phyloP scores from a whole-genome alignment of 1,140 invertebrate genomes.

The Drosophila seguyi region DNA sequence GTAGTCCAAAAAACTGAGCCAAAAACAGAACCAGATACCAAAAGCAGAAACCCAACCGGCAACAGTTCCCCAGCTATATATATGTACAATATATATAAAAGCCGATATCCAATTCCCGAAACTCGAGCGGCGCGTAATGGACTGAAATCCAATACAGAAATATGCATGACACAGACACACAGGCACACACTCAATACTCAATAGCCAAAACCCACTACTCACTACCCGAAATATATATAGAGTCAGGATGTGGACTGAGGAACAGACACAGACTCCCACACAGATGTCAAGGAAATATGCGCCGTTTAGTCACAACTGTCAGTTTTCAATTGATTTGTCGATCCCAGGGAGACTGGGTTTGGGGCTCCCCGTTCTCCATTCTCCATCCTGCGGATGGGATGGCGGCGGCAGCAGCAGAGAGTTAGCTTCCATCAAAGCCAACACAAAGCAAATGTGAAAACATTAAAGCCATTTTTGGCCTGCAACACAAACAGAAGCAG shows the following conservation, averaged over 20 bases:
- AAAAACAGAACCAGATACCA: slow-evolving; percentile 19
- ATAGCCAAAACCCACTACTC: background rate
- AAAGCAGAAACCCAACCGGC: slow-evolving; percentile 48
- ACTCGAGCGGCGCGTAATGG: slow-evolving; percentile 73
- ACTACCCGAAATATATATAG: slow-evolving; percentile 1
- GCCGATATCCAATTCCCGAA: slow-evolving; percentile 81
- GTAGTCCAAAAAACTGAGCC: slow-evolving; percentile 12
- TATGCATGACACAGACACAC: slow-evolving; percentile 72
- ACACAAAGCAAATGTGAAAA: slow-evolving; percentile 81
- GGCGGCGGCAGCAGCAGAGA: slow-evolving; percentile 11
- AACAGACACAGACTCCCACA: slow-evolving; percentile 64
- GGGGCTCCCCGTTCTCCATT: background rate
- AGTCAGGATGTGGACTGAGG: slow-evolving; percentile 23
- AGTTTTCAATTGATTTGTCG: slow-evolving; percentile 84
- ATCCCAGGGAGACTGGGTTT: slow-evolving; percentile 37
- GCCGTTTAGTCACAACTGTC: slow-evolving; percentile 83
- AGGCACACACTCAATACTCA: slow-evolving; percentile 34
- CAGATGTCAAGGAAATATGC: slow-evolving; percentile 83
- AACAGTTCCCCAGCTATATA: slow-evolving; percentile 59
- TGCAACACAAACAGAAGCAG: slow-evolving; percentile 45
- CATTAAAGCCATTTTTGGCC: slow-evolving; percentile 78
- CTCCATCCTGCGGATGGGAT: background rate
- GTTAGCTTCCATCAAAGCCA: slow-evolving; percentile 75
- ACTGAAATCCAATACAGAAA: slow-evolving; percentile 83
- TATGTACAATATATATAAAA: slow-evolving; percentile 58